These are phyloP conservation scores for Medauroidea extradentata DNA, from an alignment of 1,140 invertebrate genomes.

Conservation along the genomic window DNA sequence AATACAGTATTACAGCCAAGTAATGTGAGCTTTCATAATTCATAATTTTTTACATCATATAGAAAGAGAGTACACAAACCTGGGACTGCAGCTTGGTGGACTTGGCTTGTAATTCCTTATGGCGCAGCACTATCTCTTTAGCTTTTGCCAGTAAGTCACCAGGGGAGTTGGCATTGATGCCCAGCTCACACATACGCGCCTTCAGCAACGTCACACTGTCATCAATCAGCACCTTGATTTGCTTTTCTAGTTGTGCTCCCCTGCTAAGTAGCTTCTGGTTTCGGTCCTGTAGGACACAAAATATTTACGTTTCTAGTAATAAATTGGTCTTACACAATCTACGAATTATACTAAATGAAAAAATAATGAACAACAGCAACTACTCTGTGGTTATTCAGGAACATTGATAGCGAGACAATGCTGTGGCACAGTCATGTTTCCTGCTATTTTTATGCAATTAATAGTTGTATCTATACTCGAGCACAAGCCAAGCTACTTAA, in stretches of 20 bases:
- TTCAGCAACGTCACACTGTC: conserved; percentile 88
- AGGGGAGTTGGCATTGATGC: conserved; percentile 76
- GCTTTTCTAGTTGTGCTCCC: conserved; percentile 81
- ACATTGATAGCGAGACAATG: no score
- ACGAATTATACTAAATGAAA: no score
- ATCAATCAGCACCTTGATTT: conserved; percentile 84
- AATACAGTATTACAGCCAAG: neutral
- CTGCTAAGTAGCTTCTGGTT: conserved; percentile 74
- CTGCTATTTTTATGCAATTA: no score
- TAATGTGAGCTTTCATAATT: neutral
- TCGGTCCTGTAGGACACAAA: conserved; percentile 57
- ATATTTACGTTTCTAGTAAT: no score
- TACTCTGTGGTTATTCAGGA: no score
- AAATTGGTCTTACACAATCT: no score
- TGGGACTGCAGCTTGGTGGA: conserved; percentile 76
- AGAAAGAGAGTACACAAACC: conserved; percentile 50
- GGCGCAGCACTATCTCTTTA: conserved; percentile 86
- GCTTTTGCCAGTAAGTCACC: conserved; percentile 83
- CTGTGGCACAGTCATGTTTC: no score
- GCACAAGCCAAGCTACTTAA: no score
- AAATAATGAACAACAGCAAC: no score
- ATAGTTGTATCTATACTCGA: no score
- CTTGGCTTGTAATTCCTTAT: conserved; percentile 86
- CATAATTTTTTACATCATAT: neutral
- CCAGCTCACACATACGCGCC: conserved; percentile 84